A percentile compares a stretch with the other conserved stretches of the same genome.
phyloP scores from a whole-genome alignment of 2,888 invertebrate genomes.

The Drosophila buzzatii region DNA sequence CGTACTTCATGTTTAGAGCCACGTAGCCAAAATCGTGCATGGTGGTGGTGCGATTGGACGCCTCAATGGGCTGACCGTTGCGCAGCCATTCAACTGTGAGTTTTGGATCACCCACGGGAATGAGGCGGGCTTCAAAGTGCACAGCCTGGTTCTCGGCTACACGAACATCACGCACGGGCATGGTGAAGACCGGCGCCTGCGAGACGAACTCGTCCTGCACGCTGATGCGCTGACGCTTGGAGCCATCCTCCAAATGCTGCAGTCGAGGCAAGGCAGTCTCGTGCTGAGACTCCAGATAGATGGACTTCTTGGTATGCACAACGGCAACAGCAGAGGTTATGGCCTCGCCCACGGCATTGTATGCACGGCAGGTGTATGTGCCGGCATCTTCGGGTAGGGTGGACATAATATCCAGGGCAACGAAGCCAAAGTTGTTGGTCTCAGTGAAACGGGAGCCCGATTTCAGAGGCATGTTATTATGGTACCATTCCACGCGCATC shows the following conservation, averaged over 20 bases:
- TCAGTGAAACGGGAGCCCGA: constrained; percentile 98
- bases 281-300: constrained; percentile 94
- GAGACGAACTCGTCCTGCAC: constrained; percentile 92
- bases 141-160: constrained; percentile 96
- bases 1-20: constrained; percentile 96
- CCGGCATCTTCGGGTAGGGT: constrained; percentile 98
- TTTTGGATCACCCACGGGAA: constrained; percentile 97
- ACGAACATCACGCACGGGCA: constrained; percentile 94
- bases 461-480: constrained; percentile 95
- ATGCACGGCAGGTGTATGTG: constrained; percentile 96
- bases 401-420: constrained; percentile 97
- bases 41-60: constrained; percentile 95
- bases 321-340: constrained; percentile 95
- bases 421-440: constrained; percentile 98
- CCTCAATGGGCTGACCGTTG: constrained; percentile 95
- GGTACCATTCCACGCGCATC: constrained; percentile 98
- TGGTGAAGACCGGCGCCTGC: constrained; percentile 96
- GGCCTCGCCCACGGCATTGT: constrained; percentile 96
- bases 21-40: constrained; percentile 99
- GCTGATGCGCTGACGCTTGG: constrained; percentile 90
- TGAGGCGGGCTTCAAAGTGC: constrained; percentile 96
- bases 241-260: constrained; percentile 92
- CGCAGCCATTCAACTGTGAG: constrained; percentile 97
- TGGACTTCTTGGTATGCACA: constrained; percentile 93
- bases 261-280: constrained; percentile 93